Evolutionary conservation across 2,113 vertebrate species (phyloP).

Genomic region (Tamias sibiricus): DNA sequence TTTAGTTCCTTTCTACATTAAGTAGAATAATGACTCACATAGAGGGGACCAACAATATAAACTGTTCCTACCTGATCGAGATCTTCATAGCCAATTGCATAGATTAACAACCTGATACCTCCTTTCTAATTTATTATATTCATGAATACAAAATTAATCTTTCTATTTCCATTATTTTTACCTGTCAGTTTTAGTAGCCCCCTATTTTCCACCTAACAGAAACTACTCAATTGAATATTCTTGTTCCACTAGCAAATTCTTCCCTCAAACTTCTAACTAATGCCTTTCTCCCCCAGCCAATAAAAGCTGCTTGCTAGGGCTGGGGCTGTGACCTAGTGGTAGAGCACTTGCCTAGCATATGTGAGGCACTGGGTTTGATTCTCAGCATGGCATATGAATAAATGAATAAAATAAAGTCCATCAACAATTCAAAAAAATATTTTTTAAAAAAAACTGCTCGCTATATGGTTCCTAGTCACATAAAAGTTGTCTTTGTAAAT

Average conservation of each 20-base stretch:
- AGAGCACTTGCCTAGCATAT: too few species aligned
- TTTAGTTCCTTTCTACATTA: not conserved
- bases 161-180: not conserved
- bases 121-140: not conserved
- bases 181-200: not conserved
- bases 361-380: too few species aligned
- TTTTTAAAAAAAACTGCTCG: not conserved
- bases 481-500: constrained; percentile 41
- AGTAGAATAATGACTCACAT: not conserved
- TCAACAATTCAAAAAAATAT: too few species aligned
- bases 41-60: not conserved
- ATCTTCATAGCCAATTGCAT: not conserved
- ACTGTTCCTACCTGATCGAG: not conserved
- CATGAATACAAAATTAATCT: not conserved
- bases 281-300: not conserved
- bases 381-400: too few species aligned
- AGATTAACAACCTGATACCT: not conserved
- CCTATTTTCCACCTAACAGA: not conserved
- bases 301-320: not conserved
- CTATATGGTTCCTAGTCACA: not conserved
- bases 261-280: constrained; percentile 16
- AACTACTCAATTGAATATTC: not conserved
- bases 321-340: too few species aligned
- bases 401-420: too few species aligned
- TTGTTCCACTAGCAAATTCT: not conserved